phyloP scores from a whole-genome alignment of 2,797 vertebrate species.

The Erethizon dorsatum region DNA sequence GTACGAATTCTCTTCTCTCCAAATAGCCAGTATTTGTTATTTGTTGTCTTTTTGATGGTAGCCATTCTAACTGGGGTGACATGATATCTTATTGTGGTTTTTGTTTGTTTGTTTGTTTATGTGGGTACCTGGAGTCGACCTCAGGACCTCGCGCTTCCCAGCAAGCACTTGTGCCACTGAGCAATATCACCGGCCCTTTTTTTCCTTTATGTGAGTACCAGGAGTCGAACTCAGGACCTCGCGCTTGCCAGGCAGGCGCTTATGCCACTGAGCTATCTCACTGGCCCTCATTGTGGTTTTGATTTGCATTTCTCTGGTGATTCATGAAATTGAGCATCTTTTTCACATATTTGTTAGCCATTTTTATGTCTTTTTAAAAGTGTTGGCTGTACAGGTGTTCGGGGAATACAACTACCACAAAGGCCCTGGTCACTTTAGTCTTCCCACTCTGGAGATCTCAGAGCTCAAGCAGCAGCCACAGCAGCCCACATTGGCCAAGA shows the following conservation, averaged over 20 bases:
- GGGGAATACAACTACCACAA: accelerated
- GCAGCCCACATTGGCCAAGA: conserved; percentile 78
- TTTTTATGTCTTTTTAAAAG: not conserved
- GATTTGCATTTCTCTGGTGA: not conserved
- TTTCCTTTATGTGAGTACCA: no score
- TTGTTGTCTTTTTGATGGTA: not conserved
- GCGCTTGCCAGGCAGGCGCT: no score
- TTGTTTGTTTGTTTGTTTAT: no score
- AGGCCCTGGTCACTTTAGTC: accelerated
- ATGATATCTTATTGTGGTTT: not conserved
- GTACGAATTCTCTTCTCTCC: not conserved
- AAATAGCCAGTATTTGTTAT: not conserved
- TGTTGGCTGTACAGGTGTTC: not conserved
- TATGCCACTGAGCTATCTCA: no score
- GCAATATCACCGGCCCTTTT: no score
- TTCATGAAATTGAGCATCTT: not conserved
- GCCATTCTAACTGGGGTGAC: not conserved
- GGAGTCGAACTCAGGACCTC: no score
- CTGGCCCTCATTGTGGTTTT: not conserved
- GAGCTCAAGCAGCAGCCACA: conserved; percentile 16
- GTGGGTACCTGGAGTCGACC: no score
- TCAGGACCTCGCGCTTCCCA: no score
- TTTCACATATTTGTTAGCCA: not conserved
- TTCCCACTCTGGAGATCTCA: conserved; percentile 88
- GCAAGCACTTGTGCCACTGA: no score